Evolutionary conservation across 1,140 invertebrate genomes (phyloP).

Genomic region (Calliphora vicina): DNA sequence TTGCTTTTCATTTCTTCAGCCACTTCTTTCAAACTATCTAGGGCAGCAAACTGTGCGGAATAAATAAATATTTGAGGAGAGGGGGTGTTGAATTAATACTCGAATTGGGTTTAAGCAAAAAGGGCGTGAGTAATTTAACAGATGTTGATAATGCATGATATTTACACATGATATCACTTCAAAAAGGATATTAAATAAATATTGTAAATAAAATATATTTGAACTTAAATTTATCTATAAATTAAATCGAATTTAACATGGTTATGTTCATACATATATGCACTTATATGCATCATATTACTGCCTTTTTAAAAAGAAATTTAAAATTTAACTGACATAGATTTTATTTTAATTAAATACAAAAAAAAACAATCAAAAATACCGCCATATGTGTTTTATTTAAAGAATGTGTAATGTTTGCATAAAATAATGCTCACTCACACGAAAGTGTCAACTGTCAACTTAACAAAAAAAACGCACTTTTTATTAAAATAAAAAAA

Average conservation of each 20-base stretch:
- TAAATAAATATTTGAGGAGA: neutral
- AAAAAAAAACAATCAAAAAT: neutral
- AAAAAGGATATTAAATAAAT: slow-evolving; percentile 25
- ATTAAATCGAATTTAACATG: neutral
- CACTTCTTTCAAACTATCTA: neutral
- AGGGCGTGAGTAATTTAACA: slow-evolving; percentile 28
- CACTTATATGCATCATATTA: too few species aligned
- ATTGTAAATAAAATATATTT: neutral
- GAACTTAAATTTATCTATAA: neutral
- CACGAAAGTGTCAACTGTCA: slow-evolving; percentile 23
- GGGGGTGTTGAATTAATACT: too few species aligned
- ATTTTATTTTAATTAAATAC: neutral
- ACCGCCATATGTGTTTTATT: neutral
- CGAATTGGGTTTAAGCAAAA: neutral
- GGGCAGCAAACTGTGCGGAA: neutral
- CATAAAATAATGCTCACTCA: neutral
- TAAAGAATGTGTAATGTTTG: neutral
- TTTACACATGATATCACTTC: slow-evolving; percentile 28
- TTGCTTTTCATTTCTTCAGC: neutral
- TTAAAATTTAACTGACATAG: too few species aligned
- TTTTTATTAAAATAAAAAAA: neutral
- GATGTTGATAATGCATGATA: slow-evolving; percentile 27
- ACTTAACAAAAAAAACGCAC: neutral
- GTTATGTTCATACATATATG: too few species aligned
- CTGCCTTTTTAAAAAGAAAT: too few species aligned